Base-by-base conservation (phyloP, 1,140 invertebrate species). In the Penaeus japonicus region DNA sequence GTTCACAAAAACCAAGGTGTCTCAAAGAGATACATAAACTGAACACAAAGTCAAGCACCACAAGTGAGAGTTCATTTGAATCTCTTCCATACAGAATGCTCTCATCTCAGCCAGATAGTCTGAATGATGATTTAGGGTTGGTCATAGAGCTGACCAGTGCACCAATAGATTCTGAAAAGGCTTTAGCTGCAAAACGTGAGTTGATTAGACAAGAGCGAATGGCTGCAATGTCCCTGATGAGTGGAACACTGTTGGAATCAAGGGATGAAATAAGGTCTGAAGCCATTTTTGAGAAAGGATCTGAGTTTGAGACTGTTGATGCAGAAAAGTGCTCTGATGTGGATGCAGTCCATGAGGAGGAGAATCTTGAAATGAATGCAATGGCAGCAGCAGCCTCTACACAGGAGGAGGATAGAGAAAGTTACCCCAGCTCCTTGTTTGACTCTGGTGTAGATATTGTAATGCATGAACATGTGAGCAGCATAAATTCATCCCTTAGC, bases 41-140 rank as follows among this genome's bases (percentile, higher is more conserved):
- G 4, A 83, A 88, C n/a, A 88, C 86, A 20, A 88, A 88, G 32
- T 88, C 86, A 27, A 88, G 86, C 54, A 88, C 86, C 32, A 80
- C 86, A n/a, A 88, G 86, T 88, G 86, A 88, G 18, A 88, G 86
- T 53, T 88, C 86, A 35, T 88, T 88, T 83, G 86, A 88, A 83
- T 88, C 86, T 24, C 53, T 88, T 47, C 86, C 86, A 15, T 88
- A 88, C 80, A 82, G 86, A 62, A 83, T 83, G 79, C 80, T 88
- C 17, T 73, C 79, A 24, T 88, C 86, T 10, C 86, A 88, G 70
- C 86, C 86, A 47, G 86, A 88, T 22, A 88, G 86, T 35, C 65
- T 88, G 27, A 83, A 79, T 39, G 86, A 88, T 18, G 86, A 88
- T 27, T n/a, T 88, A 77, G 59, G 70, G 15, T 7, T 47, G 47